phyloP scores from a whole-genome alignment of 92 coral and sea anemone species.

The Pocillopora grandis region DNA sequence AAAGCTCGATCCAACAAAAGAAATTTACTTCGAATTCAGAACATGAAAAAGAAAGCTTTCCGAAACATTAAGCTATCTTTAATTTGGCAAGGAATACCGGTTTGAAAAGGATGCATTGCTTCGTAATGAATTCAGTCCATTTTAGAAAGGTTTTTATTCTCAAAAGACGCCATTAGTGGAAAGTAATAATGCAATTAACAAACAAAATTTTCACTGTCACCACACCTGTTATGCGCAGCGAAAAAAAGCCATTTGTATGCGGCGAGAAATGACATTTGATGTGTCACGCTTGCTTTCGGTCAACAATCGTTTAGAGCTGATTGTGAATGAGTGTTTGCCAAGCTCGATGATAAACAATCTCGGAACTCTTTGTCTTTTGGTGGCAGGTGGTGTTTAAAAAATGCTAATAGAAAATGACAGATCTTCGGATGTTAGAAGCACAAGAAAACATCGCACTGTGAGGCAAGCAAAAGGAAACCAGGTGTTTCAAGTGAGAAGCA shows the following conservation, averaged over 20 bases:
- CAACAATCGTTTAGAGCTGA: conserved; percentile 68
- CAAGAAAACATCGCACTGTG: conserved; percentile 49
- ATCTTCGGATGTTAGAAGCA: conserved; percentile 57
- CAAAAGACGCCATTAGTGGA: conserved; percentile 36
- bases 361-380: conserved; percentile 60
- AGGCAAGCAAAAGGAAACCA: conserved; percentile 59
- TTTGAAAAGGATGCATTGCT: conserved; percentile 7
- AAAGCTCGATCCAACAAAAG: conserved; percentile 16
- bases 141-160: conserved; percentile 35
- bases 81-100: conserved; percentile 17
- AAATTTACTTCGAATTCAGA: conserved; percentile 10
- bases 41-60: conserved; percentile 10
- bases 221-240: conserved; percentile 43
- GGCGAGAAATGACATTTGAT: conserved; percentile 38
- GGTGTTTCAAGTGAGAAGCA: conserved; percentile 49
- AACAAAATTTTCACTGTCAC: conserved; percentile 6
- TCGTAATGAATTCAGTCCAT: conserved; percentile 26
- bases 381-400: conserved; percentile 78
- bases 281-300: conserved; percentile 53
- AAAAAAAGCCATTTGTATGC: conserved; percentile 43
- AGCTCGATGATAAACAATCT: conserved; percentile 80
- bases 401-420: conserved; percentile 89
- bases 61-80: conserved; percentile 28
- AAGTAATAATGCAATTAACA: conserved; percentile 32
- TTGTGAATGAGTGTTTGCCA: conserved; percentile 64